phyloP scores from a whole-genome alignment of 1,140 invertebrate genomes.

The Elymnias hypermnestra region DNA sequence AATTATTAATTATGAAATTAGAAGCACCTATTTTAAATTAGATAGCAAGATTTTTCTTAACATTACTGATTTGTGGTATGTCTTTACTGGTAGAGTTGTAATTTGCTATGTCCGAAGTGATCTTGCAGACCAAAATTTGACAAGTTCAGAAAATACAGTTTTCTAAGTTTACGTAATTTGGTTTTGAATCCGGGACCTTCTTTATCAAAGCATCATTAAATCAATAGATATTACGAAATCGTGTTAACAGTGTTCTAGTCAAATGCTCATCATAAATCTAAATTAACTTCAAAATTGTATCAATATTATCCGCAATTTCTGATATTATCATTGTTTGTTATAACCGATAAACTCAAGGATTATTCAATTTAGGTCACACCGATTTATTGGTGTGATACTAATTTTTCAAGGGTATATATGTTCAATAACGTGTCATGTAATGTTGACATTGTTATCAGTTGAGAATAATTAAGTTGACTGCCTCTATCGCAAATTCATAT shows the following conservation, averaged over 20 bases:
- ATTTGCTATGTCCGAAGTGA: too few species aligned
- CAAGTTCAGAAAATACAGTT: too few species aligned
- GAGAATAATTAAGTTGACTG: neutral
- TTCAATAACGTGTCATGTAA: constrained; percentile 48
- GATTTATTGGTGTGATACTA: constrained; percentile 54
- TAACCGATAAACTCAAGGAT: constrained; percentile 67
- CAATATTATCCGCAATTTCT: constrained; percentile 11
- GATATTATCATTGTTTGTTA: constrained; percentile 42
- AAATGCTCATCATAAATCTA: neutral
- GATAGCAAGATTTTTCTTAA: too few species aligned
- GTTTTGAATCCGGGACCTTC: too few species aligned
- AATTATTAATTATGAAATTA: too few species aligned
- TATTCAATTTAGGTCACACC: constrained; percentile 57
- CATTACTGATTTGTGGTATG: too few species aligned
- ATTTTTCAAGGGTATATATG: constrained; percentile 49
- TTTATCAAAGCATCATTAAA: too few species aligned
- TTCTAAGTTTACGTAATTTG: too few species aligned
- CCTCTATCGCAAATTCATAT: neutral
- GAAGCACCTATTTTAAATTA: too few species aligned
- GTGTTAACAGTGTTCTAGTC: neutral
- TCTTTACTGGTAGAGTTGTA: too few species aligned
- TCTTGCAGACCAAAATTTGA: too few species aligned
- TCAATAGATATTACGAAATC: too few species aligned
- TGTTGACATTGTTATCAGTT: constrained; percentile 33
- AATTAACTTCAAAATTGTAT: constrained; percentile 14